Base-by-base conservation (phyloP, 2,113 vertebrate genomes). In the Geococcyx californianus region DNA sequence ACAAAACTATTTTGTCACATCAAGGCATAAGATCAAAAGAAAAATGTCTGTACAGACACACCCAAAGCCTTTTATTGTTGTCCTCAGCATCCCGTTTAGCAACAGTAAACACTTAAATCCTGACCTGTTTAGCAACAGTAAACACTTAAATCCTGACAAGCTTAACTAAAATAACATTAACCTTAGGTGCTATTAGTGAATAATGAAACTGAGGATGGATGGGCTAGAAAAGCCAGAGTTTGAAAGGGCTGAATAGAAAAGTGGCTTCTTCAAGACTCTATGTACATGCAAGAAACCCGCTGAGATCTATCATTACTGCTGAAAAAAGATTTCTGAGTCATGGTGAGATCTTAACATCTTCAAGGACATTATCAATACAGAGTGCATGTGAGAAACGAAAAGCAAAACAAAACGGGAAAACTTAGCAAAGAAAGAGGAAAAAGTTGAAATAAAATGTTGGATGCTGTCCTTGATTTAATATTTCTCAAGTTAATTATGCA, bases 81-180 rank as follows among this genome's bases (percentile, higher is more conserved):
- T 68, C 62, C 66, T 91, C 58, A 49, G 59, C 42, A 90, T 54
- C 23, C 25, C 62, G 33, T 64, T 94, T 45, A 89, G 49, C 66
- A 76, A 68, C 15, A 84, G 33, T 47, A 67, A 94, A 69, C 19
- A 81, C 10, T 85, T 55, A 77, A 93, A 73, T 49, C 24, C 24
- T 56, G 68, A 74, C 23, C n/a, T n/a, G 33, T 64, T 94, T 45
- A 89, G 49, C 66, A 76, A 68, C 15, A 84, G 33, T 47, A 67
- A 94, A 69, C 19, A 81, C 10, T 85, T 55, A 77, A 93, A 73
- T 49, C 24, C 24, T 56, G 68, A 74, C 23, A 91, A 74, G 87
- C 51, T 77, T 67, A 90, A 85, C 91, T 80, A 88, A 83, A 76
- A 66, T 74, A 51, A 87, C 19, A 94, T 89, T 80, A 95, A 85